These are phyloP conservation scores for Andricus quercusramuli DNA, from an alignment of 2,888 invertebrate genomes.

Conservation along the genomic window DNA sequence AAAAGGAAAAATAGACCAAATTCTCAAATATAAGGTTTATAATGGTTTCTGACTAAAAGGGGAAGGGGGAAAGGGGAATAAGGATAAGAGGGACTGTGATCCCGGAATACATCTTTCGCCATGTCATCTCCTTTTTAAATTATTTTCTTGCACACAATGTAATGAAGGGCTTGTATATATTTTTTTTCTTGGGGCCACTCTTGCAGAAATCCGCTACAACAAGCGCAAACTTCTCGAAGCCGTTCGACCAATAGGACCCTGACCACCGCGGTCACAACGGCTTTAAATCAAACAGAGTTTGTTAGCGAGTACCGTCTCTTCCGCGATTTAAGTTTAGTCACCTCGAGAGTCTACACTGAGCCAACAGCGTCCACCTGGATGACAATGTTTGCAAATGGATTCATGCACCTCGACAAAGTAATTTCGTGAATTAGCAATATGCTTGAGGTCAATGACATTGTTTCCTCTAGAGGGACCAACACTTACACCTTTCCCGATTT, in stretches of 20 bases:
- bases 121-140: not conserved
- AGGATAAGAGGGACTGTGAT: no score
- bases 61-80: no score
- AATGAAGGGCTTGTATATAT: constrained; percentile 23
- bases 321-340: constrained; percentile 58
- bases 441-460: constrained; percentile 55
- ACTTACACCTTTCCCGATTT: not conserved
- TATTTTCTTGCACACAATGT: not conserved
- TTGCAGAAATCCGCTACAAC: constrained; percentile 40
- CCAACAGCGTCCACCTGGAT: constrained; percentile 52
- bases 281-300: constrained; percentile 57
- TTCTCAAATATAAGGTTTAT: no score
- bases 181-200: constrained; percentile 15
- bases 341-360: constrained; percentile 45
- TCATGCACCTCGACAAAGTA: constrained; percentile 30
- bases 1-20: no score
- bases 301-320: constrained; percentile 47
- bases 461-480: not conserved
- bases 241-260: constrained; percentile 47
- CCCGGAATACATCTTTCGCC: not conserved
- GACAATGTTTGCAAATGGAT: constrained; percentile 58
- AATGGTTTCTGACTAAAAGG: no score
- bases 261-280: constrained; percentile 50
- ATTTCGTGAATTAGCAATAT: not conserved
- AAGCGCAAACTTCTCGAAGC: constrained; percentile 40